A percentile compares a stretch with the other conserved stretches of the same genome.
Evolutionary conservation across 37 sponge, comb jelly and placozoan species (phyloP).

Genomic region (Eunapius fragilis): DNA sequence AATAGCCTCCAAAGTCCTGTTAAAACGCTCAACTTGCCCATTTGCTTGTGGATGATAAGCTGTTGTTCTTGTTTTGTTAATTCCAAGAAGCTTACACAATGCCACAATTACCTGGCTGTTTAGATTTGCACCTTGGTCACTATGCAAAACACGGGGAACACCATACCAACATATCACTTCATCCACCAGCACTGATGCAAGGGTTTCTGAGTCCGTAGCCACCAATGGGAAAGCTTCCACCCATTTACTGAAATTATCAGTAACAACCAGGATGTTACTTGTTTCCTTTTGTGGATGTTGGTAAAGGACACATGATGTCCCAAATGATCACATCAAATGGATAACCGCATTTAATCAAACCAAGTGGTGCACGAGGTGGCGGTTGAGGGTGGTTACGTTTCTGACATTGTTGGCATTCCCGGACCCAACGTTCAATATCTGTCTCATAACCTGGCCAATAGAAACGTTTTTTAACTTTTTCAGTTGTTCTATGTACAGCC

Average conservation of each 20-base stretch:
- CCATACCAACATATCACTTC: slow-evolving; percentile 41
- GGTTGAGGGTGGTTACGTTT: slow-evolving; percentile 8
- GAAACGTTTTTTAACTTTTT: slow-evolving; percentile 20
- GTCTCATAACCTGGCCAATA: slow-evolving; percentile 35
- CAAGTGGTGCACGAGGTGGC: no score
- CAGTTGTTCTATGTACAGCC: not conserved
- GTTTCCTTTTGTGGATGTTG: not conserved
- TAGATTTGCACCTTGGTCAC: no score
- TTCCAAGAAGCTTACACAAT: no score
- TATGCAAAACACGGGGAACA: no score
- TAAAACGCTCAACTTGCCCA: slow-evolving; percentile 37
- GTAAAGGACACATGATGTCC: slow-evolving; percentile 38
- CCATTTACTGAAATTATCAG: slow-evolving; percentile 13
- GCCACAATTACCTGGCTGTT: no score
- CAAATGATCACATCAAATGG: slow-evolving; percentile 23
- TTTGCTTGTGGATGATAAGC: no score
- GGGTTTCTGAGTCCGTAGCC: slow-evolving; percentile 22
- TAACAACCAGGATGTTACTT: slow-evolving; percentile 30
- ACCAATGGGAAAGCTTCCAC: not conserved
- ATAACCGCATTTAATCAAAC: not conserved
- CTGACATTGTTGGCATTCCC: slow-evolving; percentile 22
- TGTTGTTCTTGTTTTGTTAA: no score
- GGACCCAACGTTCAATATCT: slow-evolving; percentile 5
- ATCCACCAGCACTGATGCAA: slow-evolving; percentile 34
- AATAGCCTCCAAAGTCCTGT: slow-evolving; percentile 36